Base-by-base conservation (phyloP, 2,797 vertebrate species). In the Lepus townsendii region DNA sequence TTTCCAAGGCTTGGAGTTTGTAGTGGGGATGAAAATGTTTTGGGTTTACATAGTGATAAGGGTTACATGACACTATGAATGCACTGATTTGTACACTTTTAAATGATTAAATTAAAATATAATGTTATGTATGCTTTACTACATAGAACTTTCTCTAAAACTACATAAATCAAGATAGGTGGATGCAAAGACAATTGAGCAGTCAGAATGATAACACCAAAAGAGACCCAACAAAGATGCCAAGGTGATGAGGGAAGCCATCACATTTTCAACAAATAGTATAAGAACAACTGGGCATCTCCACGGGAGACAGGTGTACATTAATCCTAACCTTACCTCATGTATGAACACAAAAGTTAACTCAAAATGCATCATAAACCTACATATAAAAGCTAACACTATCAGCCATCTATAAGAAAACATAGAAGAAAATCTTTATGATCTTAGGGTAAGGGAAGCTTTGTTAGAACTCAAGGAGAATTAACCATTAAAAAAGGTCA, bases 161-260 rank as follows among this genome's bases (percentile, higher is more conserved):
- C 24, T 80, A 24, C 24, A 69, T 38, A 87, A 91, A 87, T 91
- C 75, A 76, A 86, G 52, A 69, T 3, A 76, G 26, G 14, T 91
- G 26, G 20, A 86, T 86, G 35, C 3, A 90, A 27, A 73, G 73
- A 72, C 50, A 14, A 60, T 22, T 57, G n/a, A 78, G 10, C 42
- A 69, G 62, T 42, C 19, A 83, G 69, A 62, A 63, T 42, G 35
- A 20, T 68, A 2, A 52, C 16, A 60, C 19, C 22, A 65, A 71
- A 76, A 54, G 42, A 72, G 27, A 57, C 16, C 4, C 72, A 86
- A 42, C 47, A 71, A 42, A 85, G 5, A 12, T 54, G 26, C 52
- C 52, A 88, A n/a, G 12, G 26, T 68, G 47, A 42, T 63, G 62
- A 27, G 38, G 20, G 26, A 88, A 87, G 82, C 5, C n/a, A 71